Evolutionary conservation across 2,888 invertebrate species (phyloP).

Genomic region (Euzetes globulus): DNA sequence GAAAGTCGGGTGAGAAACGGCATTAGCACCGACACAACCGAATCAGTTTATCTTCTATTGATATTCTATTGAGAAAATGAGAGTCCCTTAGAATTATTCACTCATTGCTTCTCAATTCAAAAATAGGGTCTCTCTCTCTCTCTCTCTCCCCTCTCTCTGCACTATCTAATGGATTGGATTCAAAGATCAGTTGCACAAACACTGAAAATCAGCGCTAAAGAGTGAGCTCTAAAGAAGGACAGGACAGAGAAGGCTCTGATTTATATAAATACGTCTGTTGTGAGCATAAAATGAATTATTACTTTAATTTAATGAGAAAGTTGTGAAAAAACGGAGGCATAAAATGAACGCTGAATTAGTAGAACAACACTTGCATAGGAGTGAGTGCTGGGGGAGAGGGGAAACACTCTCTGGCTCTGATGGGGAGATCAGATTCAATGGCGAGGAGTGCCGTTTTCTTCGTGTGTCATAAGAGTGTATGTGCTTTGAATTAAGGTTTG

Average conservation of each 20-base stretch:
- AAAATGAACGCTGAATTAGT: background rate
- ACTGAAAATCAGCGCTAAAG: background rate
- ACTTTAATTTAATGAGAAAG: slow-evolving; percentile 15
- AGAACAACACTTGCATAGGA: background rate
- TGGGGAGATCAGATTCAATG: background rate
- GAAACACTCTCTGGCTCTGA: background rate
- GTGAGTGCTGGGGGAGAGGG: background rate
- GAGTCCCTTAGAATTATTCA: background rate
- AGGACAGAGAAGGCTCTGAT: slow-evolving; percentile 3
- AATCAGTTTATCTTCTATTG: background rate
- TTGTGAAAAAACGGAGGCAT: background rate
- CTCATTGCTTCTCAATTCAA: background rate
- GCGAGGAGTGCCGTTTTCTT: no score
- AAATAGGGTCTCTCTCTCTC: background rate
- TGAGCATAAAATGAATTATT: slow-evolving; percentile 1
- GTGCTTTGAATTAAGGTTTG: no score
- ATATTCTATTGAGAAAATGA: background rate
- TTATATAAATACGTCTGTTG: slow-evolving; percentile 17
- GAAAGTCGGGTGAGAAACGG: background rate
- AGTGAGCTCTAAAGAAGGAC: background rate
- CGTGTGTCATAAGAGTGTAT: no score
- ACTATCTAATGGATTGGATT: background rate
- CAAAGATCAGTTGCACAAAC: no score
- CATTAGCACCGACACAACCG: background rate
- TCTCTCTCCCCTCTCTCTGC: no score